Conservation (phyloP, 2,113 vertebrate species). For the Vicugna pacos region DNA sequence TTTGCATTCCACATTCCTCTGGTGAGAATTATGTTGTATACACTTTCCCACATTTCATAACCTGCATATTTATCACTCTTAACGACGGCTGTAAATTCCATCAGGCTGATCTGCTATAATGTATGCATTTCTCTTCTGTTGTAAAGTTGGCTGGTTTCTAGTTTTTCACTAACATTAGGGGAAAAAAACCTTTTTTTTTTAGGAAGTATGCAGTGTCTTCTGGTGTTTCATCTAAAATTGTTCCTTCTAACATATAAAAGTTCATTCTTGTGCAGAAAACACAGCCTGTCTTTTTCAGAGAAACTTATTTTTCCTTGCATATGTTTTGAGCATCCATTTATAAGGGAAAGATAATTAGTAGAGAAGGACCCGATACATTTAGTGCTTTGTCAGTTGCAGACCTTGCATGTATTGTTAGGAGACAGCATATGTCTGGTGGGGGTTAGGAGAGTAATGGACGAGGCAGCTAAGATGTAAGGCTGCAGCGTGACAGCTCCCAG, state of each 20-base stretch:
- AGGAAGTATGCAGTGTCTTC: neutral
- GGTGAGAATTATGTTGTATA: slow-evolving; percentile 58
- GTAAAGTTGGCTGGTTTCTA: slow-evolving; percentile 67
- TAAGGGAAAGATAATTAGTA: slow-evolving; percentile 31
- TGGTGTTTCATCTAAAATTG: neutral
- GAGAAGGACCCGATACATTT: neutral
- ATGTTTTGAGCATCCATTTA: slow-evolving; percentile 29
- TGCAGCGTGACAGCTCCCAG: neutral
- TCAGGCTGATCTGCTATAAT: slow-evolving; percentile 17
- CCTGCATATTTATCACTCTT: slow-evolving; percentile 66
- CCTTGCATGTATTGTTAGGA: neutral
- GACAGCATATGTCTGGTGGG: neutral
- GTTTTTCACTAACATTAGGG: slow-evolving; percentile 13
- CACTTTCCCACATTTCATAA: slow-evolving; percentile 40
- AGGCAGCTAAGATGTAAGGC: neutral
- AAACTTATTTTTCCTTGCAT: slow-evolving; percentile 37
- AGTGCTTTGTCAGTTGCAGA: neutral
- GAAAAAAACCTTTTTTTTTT: neutral
- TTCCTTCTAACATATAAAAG: slow-evolving; percentile 16
- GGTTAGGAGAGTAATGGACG: neutral
- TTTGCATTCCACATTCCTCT: slow-evolving; percentile 29
- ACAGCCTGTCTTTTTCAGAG: slow-evolving; percentile 3
- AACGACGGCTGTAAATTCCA: slow-evolving; percentile 63
- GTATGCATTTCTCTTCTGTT: slow-evolving; percentile 26
- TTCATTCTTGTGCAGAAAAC: slow-evolving; percentile 35